Conservation (phyloP, 1,140 invertebrate genomes). For the Trinorchestia longiramus region DNA sequence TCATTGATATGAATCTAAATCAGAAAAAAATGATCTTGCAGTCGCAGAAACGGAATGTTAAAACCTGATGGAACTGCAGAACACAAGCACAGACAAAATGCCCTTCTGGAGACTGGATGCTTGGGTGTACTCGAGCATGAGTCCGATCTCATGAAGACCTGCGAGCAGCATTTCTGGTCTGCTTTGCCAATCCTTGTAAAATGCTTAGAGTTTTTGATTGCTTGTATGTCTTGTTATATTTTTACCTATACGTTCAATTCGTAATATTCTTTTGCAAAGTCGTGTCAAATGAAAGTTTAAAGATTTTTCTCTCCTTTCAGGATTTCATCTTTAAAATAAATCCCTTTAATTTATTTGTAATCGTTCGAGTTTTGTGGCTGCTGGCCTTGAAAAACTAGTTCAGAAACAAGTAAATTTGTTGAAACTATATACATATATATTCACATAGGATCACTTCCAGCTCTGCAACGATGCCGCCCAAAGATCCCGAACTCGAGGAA, state of each 20-base stretch:
- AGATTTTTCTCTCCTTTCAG: background rate
- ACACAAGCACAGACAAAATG: background rate
- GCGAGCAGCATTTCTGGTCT: too few relatives aligned
- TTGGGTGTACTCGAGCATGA: too few relatives aligned
- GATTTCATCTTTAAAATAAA: background rate
- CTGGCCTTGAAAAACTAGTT: background rate
- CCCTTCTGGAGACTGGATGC: background rate
- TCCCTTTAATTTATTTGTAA: background rate
- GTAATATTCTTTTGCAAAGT: too few relatives aligned
- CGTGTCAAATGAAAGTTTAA: too few relatives aligned
- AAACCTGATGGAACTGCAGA: background rate
- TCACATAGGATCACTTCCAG: background rate
- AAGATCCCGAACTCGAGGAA: slow-evolving; percentile 82
- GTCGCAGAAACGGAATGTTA: background rate
- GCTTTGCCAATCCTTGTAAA: too few relatives aligned
- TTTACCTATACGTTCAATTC: too few relatives aligned
- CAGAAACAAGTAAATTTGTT: background rate
- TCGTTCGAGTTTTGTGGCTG: background rate
- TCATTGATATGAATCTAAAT: background rate
- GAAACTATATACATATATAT: background rate
- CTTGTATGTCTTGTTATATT: too few relatives aligned
- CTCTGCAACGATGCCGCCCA: slow-evolving; percentile 71
- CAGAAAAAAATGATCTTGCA: background rate
- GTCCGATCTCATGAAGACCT: background rate
- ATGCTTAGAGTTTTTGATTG: too few relatives aligned